Evolutionary conservation across 2,797 vertebrate genomes (phyloP), one percentile per base, ranked within the genome.

Genomic region (Chaunax sp.): DNA sequence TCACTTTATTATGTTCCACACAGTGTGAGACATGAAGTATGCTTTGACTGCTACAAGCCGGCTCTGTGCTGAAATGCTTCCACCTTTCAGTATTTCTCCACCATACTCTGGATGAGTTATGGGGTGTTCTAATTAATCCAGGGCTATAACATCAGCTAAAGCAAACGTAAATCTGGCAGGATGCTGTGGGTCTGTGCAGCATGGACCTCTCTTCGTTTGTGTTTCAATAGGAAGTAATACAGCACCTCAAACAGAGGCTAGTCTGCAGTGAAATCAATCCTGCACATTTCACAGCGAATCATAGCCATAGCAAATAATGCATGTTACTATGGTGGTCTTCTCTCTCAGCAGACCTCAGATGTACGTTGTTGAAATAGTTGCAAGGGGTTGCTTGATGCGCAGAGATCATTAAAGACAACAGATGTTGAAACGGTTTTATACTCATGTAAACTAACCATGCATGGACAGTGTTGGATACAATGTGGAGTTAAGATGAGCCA

Each of bases 191-290:
- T 64, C 22, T 25, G 28, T 46, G 41, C 60, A 67, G 52, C 50
- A 63, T 69, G 67, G 10, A 58, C 14, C 20, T 9, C 11, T 41
- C 50, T 65, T 47, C 57, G 60, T 83, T 46, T 80, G 53, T 56
- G 51, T 72, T 75, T 82, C 65, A 47, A 69, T 51, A 64, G 28
- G 69, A 77, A 64, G 63, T 13, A 52, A 47, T 16, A 50, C 9
- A 64, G 57, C 26, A 53, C 38, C 15, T 28, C 33, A 65, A 3
- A 51, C 5, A 38, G 49, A 59, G 30, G 53, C 3, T 19, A 2
- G 22, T n/a, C n/a, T 14, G 30, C 22, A 50, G 4, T 25, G n/a
- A 63, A 59, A 56, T 53, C 37, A 64, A 43, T 64, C 43, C 9
- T 49, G 15, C 43, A 60, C 40, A 59, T 49, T 62, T 63, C 5